These are phyloP conservation scores for Hippocampus abdominalis DNA, from an alignment of 2,113 vertebrate genomes.

Conservation along the genomic window DNA sequence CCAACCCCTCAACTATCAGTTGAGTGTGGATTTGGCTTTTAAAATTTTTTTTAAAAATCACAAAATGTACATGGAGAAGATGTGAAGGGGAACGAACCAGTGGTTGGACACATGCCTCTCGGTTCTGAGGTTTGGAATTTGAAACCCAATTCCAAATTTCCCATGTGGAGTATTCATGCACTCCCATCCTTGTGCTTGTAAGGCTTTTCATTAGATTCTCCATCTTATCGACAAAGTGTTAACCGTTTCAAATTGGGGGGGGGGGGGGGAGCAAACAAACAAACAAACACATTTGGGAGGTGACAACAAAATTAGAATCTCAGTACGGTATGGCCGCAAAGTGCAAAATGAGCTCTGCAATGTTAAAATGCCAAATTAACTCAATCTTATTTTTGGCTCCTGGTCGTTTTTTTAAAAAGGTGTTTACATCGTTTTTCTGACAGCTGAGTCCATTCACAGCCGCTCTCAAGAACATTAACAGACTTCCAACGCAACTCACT, in stretches of 20 bases:
- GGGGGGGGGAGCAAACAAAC: too few relatives aligned
- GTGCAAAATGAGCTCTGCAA: too few relatives aligned
- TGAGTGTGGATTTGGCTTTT: neutral
- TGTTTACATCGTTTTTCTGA: neutral
- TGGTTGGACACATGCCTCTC: neutral
- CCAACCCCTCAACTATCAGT: neutral
- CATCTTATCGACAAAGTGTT: too few relatives aligned
- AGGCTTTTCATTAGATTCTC: too few relatives aligned
- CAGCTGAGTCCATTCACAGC: neutral
- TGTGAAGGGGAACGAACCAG: neutral
- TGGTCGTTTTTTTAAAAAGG: neutral
- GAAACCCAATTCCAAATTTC: neutral
- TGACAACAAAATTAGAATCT: too few relatives aligned
- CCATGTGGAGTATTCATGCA: neutral
- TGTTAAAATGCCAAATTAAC: too few relatives aligned
- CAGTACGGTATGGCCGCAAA: too few relatives aligned
- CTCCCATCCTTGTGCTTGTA: too few relatives aligned
- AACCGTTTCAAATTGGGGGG: too few relatives aligned
- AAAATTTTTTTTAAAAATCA: too few relatives aligned
- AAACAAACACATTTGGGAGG: too few relatives aligned
- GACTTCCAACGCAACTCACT: neutral
- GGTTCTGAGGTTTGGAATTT: neutral
- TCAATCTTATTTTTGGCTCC: neutral
- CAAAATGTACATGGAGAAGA: neutral
- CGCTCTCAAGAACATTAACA: neutral